These are phyloP conservation scores for Nyleta sp. DNA, from an alignment of 2,888 invertebrate genomes.

Conservation along the genomic window DNA sequence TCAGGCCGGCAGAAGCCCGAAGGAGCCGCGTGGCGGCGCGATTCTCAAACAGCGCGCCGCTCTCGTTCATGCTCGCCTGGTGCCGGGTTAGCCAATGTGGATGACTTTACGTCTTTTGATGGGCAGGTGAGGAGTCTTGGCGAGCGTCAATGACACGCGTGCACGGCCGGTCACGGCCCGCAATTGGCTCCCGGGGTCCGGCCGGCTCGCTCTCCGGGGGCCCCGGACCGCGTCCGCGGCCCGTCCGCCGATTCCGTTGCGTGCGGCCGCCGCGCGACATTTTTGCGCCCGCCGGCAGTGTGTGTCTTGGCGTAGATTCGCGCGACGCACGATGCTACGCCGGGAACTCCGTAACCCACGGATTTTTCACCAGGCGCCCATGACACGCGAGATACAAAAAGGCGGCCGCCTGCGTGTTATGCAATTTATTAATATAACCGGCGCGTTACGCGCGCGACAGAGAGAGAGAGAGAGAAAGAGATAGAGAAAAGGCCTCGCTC, in stretches of 20 bases:
- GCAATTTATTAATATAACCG: conserved; percentile 56
- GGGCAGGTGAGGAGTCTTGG: conserved; percentile 83
- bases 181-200: conserved; percentile 47
- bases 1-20: conserved; percentile 61
- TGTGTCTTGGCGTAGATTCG: conserved; percentile 65
- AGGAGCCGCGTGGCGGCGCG: conserved; percentile 6
- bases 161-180: conserved; percentile 28
- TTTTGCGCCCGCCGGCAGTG: conserved; percentile 25
- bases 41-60: conserved; percentile 7
- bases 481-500: conserved; percentile 17
- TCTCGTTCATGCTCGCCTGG: conserved; percentile 70
- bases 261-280: conserved; percentile 8
- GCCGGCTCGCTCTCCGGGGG: conserved; percentile 48
- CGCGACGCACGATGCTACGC: conserved; percentile 76
- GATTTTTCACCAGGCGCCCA: conserved; percentile 77
- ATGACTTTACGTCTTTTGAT: conserved; percentile 82
- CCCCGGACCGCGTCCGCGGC: background rate
- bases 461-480: too few relatives aligned
- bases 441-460: too few relatives aligned
- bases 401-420: conserved; percentile 4
- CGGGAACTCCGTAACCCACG: conserved; percentile 80
- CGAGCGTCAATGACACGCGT: conserved; percentile 80
- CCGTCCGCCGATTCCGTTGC: conserved; percentile 7
- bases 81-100: conserved; percentile 80
- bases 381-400: conserved; percentile 62